Conservation (phyloP, 2,888 invertebrate species). For the Brassicogethes aeneus region DNA sequence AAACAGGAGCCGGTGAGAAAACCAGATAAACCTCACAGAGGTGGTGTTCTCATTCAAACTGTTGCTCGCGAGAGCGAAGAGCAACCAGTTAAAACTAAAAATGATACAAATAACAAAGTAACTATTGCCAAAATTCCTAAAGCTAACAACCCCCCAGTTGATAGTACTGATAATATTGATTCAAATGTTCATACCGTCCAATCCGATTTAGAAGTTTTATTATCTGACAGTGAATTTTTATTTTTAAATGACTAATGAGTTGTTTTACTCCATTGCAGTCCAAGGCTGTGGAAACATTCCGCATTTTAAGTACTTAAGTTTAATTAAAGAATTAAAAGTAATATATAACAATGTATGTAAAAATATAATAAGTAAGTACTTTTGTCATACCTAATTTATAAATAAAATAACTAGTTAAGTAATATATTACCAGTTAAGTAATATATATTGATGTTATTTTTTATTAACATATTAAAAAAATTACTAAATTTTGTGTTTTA, state of each 20-base stretch:
- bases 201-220: constrained; percentile 51
- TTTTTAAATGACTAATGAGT: constrained; percentile 39
- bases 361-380: too few relatives aligned
- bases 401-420: too few relatives aligned
- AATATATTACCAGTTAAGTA: too few relatives aligned
- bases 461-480: too few relatives aligned
- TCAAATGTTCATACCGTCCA: constrained; percentile 53
- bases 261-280: constrained; percentile 1
- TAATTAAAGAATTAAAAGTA: too few relatives aligned
- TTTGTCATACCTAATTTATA: too few relatives aligned
- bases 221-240: constrained; percentile 49
- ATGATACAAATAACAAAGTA: constrained; percentile 3
- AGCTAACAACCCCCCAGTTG: constrained; percentile 1
- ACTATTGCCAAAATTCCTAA: neutral
- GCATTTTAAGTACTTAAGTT: too few relatives aligned
- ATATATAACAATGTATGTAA: too few relatives aligned
- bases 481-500: too few relatives aligned
- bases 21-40: constrained; percentile 31
- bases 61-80: constrained; percentile 20
- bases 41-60: constrained; percentile 44
- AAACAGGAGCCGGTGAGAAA: constrained; percentile 13
- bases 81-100: constrained; percentile 1
- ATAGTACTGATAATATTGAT: constrained; percentile 38
- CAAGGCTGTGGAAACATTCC: constrained; percentile 15
- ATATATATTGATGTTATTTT: too few relatives aligned